Evolutionary conservation across 2,797 vertebrate species (phyloP).

Genomic region (Amblyraja radiata): DNA sequence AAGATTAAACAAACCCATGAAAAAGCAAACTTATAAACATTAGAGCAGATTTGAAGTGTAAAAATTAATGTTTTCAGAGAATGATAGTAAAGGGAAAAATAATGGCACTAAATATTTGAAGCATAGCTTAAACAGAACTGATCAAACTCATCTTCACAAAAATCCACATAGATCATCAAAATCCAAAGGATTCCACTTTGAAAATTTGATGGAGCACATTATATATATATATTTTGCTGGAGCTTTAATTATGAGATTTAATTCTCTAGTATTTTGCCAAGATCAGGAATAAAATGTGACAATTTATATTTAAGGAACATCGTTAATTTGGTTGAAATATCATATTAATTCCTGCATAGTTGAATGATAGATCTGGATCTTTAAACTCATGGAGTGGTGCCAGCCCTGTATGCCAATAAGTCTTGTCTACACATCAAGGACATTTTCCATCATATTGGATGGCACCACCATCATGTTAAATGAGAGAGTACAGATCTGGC

Average conservation of each 20-base stretch:
- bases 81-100: neutral
- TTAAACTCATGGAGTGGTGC: neutral
- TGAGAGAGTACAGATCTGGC: too few relatives aligned
- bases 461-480: too few relatives aligned
- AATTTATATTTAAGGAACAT: neutral
- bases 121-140: neutral
- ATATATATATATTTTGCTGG: neutral
- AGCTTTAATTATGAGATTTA: neutral
- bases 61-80: neutral
- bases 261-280: neutral
- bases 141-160: neutral
- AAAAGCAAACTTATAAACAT: neutral
- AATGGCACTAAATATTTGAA: neutral
- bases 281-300: neutral
- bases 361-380: neutral
- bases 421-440: too few relatives aligned
- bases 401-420: too few relatives aligned
- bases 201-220: neutral
- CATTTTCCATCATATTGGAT: too few relatives aligned
- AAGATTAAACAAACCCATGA: neutral
- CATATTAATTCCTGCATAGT: neutral
- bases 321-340: neutral
- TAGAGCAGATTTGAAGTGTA: neutral
- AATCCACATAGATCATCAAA: neutral
- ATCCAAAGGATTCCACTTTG: neutral